Conservation (phyloP, 2,113 vertebrate species). For the Ceyx cyanopectus region DNA sequence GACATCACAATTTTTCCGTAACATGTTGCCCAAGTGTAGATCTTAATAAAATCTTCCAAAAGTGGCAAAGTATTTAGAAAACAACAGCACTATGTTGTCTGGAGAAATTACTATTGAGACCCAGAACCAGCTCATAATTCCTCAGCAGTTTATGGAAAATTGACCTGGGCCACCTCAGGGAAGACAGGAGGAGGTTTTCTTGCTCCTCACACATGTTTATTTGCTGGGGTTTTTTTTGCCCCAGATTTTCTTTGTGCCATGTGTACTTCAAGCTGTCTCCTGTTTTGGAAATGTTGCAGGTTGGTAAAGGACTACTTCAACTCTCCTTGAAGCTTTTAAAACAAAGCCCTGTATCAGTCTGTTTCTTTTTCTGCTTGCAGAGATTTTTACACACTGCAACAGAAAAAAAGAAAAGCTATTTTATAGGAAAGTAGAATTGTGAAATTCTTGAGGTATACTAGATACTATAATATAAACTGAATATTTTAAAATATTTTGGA, state of each 20-base stretch:
- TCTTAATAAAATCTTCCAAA: not conserved
- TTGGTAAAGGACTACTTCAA: not conserved
- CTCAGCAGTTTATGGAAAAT: not conserved
- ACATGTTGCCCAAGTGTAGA: not conserved
- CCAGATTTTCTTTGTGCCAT: not conserved
- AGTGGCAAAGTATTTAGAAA: not conserved
- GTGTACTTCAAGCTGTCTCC: not conserved
- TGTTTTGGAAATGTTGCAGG: not conserved
- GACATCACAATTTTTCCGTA: not conserved
- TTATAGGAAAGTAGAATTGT: not conserved
- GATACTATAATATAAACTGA: not conserved
- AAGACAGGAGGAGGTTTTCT: not conserved
- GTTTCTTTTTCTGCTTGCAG: not conserved
- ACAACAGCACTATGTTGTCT: not conserved
- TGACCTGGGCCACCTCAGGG: not conserved
- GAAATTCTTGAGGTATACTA: not conserved
- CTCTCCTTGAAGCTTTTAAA: not conserved
- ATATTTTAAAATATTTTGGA: not conserved
- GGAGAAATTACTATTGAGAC: not conserved
- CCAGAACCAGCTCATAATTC: not conserved
- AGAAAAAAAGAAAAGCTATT: not conserved
- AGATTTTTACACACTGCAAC: not conserved
- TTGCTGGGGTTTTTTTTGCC: not conserved
- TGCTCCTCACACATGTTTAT: accelerated
- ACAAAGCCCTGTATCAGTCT: not conserved